Conservation (phyloP, 1,140 invertebrate genomes). For the Geopemphigus sp. region DNA sequence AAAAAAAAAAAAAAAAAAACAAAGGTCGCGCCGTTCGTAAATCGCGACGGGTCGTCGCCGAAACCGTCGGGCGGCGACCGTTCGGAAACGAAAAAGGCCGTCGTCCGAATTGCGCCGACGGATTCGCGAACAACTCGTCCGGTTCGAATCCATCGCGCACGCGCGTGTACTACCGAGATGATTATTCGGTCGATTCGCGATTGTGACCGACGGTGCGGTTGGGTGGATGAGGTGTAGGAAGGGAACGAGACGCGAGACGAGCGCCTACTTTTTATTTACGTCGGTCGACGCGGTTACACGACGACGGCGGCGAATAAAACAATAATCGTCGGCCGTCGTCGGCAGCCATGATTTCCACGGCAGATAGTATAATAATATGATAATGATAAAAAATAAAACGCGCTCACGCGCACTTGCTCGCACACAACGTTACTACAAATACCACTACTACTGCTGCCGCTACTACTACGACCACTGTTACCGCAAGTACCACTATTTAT, state of each 20-base stretch:
- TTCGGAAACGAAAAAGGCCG: slow-evolving; percentile 16
- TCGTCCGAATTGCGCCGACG: too few species aligned
- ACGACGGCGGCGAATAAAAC: slow-evolving; percentile 19
- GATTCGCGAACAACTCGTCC: too few species aligned
- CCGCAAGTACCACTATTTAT: not conserved
- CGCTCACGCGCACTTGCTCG: not conserved
- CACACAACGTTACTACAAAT: not conserved
- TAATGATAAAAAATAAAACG: not conserved
- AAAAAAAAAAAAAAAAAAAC: too few species aligned
- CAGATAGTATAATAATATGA: slow-evolving; percentile 18
- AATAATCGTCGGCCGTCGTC: slow-evolving; percentile 31
- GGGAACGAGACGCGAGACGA: too few species aligned
- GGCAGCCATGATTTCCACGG: slow-evolving; percentile 1
- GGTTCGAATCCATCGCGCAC: too few species aligned
- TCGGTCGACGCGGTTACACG: not conserved
- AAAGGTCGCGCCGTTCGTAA: too few species aligned
- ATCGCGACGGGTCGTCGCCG: not conserved
- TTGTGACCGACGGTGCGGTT: too few species aligned
- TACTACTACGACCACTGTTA: not conserved
- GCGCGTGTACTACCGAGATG: too few species aligned
- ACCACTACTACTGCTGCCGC: not conserved
- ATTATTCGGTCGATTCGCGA: too few species aligned
- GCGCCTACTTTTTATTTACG: not conserved
- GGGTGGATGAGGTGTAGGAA: too few species aligned
- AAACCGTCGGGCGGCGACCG: not conserved